A percentile compares a stretch with the other conserved stretches of the same genome.
Conservation (phyloP, 1,140 invertebrate genomes). For the Vollenhovia emeryi region DNA sequence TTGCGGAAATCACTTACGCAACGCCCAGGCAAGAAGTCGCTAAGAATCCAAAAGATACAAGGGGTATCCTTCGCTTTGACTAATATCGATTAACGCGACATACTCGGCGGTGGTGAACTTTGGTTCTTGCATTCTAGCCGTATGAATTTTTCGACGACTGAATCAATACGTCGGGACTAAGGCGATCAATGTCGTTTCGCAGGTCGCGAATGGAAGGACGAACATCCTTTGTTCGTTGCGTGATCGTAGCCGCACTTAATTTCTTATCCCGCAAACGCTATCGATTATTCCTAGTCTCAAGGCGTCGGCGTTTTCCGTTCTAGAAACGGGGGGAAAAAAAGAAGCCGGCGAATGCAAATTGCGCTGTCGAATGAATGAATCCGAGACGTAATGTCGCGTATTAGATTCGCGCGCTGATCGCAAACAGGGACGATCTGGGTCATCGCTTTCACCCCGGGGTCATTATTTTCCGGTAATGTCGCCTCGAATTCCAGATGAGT, state of each 20-base stretch:
- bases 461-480: conserved; percentile 59
- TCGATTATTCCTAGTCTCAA: neutral
- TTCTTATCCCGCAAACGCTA: neutral
- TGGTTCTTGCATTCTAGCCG: neutral
- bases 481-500: conserved; percentile 53
- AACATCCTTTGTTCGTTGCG: neutral
- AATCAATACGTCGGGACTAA: neutral
- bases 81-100: neutral
- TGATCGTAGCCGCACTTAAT: neutral
- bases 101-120: neutral
- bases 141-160: conserved; percentile 2
- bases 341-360: neutral
- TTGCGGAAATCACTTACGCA: neutral
- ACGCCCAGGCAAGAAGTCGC: neutral
- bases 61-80: conserved; percentile 2
- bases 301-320: neutral
- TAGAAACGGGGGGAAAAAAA: no score
- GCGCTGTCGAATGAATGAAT: neutral
- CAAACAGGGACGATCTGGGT: conserved; percentile 39
- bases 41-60: neutral
- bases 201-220: neutral
- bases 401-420: conserved; percentile 23
- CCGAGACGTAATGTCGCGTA: neutral
- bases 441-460: conserved; percentile 46
- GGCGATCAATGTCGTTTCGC: neutral